phyloP scores from a whole-genome alignment of 2,888 invertebrate species.

The Drosophila koepferae region DNA sequence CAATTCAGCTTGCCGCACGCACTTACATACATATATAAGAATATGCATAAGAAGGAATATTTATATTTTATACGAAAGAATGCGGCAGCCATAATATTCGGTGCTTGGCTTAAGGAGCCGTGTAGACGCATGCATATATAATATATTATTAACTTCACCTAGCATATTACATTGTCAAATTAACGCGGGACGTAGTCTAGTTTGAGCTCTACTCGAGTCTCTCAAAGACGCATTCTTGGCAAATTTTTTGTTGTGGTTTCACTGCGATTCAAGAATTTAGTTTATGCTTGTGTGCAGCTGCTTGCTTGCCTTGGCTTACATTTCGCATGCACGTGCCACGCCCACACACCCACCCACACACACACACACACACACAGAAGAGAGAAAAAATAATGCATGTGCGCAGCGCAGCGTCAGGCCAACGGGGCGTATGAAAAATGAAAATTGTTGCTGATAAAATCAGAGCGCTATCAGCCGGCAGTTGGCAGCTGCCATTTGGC shows the following conservation, averaged over 20 bases:
- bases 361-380: conserved; percentile 30
- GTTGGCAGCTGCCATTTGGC: conserved; percentile 58
- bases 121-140: background rate
- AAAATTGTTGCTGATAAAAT: conserved; percentile 81
- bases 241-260: conserved; percentile 43
- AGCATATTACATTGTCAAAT: background rate
- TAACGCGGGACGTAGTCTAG: background rate
- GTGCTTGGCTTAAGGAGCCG: background rate
- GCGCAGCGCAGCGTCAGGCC: conserved; percentile 26
- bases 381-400: conserved; percentile 57
- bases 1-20: background rate
- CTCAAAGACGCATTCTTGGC: background rate
- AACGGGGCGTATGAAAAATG: conserved; percentile 66
- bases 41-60: background rate
- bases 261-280: conserved; percentile 62
- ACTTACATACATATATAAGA: background rate
- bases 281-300: conserved; percentile 60
- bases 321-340: conserved; percentile 27
- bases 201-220: background rate
- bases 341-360: conserved; percentile 31
- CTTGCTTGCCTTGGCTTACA: conserved; percentile 73
- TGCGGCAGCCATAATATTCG: conserved; percentile 6
- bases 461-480: conserved; percentile 69
- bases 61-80: background rate
- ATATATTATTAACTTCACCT: background rate